These are phyloP conservation scores for Empidonax traillii DNA, from an alignment of 2,113 vertebrate genomes.

Conservation along the genomic window DNA sequence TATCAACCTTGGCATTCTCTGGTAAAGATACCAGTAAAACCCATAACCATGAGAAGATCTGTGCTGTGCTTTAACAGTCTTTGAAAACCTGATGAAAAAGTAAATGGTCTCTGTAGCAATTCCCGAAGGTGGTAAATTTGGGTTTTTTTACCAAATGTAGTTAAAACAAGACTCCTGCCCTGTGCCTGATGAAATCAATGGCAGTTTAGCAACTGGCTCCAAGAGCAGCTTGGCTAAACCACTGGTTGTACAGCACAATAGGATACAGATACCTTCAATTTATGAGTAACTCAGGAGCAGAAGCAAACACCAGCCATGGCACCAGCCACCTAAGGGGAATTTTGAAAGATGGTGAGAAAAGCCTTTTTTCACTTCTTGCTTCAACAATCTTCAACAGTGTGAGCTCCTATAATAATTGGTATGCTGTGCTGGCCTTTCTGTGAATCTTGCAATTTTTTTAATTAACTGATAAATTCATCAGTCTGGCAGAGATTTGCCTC, in stretches of 20 bases:
- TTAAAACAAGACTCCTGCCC: background rate
- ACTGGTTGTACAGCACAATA: background rate
- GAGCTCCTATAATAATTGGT: background rate
- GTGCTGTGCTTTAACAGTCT: background rate
- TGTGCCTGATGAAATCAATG: background rate
- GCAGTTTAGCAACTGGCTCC: background rate
- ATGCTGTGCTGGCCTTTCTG: background rate
- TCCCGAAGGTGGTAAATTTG: background rate
- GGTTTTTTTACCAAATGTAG: background rate
- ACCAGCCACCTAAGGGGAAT: background rate
- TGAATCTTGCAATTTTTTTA: background rate
- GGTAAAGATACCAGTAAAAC: background rate
- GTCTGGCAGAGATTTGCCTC: background rate
- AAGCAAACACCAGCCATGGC: background rate
- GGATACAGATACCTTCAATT: background rate
- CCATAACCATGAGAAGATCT: background rate
- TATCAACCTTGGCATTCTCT: background rate
- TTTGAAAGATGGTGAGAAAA: background rate
- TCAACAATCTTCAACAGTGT: background rate
- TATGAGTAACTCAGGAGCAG: background rate
- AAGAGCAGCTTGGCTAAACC: background rate
- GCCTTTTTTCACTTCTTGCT: background rate
- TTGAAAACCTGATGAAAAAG: background rate
- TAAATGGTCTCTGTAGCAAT: background rate
- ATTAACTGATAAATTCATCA: background rate